phyloP scores from a whole-genome alignment of 2,113 vertebrate genomes.

The Seriola dumerili region DNA sequence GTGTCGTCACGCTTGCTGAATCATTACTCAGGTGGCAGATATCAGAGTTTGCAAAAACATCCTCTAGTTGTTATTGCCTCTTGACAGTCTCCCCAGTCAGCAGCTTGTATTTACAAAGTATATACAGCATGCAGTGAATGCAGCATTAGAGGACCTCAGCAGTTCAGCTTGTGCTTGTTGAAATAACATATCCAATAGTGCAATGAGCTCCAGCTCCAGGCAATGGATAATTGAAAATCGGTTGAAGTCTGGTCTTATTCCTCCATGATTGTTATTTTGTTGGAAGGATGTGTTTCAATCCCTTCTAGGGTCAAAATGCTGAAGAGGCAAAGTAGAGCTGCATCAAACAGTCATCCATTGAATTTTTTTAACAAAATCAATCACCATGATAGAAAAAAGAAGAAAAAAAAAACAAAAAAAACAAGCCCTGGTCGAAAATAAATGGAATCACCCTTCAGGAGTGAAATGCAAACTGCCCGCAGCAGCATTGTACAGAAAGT shows the following conservation, averaged over 20 bases:
- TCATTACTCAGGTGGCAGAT: conserved; percentile 56
- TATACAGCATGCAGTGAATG: conserved; percentile 36
- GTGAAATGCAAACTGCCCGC: neutral
- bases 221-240: conserved; percentile 63
- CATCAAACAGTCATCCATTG: conserved; percentile 21
- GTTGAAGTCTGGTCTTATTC: conserved; percentile 43
- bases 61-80: conserved; percentile 44
- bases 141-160: conserved; percentile 23
- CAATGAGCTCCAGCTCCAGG: conserved; percentile 32
- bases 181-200: conserved; percentile 52
- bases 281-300: conserved; percentile 48
- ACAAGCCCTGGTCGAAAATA: conserved; percentile 3
- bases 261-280: conserved; percentile 55
- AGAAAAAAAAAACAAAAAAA: neutral
- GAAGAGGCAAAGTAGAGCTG: conserved; percentile 31
- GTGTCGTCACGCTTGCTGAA: conserved; percentile 37
- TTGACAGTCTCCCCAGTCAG: conserved; percentile 28
- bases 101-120: conserved; percentile 51
- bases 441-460: neutral
- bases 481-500: neutral
- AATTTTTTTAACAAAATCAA: conserved; percentile 29
- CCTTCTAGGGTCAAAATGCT: conserved; percentile 14
- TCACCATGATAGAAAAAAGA: neutral
- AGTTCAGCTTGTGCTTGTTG: conserved; percentile 40
- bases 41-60: conserved; percentile 36